These are phyloP conservation scores for Cisticola juncidis DNA, from an alignment of 2,113 vertebrate genomes.

Conservation along the genomic window DNA sequence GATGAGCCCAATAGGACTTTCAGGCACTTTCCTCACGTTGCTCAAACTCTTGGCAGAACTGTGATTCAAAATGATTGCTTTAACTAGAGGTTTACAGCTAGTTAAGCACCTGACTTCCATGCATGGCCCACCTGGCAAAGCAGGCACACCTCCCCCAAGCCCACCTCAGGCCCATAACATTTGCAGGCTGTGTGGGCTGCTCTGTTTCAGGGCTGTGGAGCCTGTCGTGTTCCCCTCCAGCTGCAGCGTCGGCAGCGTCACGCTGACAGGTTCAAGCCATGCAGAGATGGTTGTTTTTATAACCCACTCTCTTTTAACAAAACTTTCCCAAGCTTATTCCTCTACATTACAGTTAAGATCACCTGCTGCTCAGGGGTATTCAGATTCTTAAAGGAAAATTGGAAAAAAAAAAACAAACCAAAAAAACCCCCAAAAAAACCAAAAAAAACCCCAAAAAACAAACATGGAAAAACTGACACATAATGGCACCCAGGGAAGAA, in stretches of 20 bases:
- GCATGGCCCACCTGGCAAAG: constrained; percentile 5
- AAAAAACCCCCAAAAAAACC: no score
- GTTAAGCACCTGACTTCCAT: constrained; percentile 29
- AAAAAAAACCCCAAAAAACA: no score
- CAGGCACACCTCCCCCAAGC: constrained; percentile 8
- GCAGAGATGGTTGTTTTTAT: constrained; percentile 52
- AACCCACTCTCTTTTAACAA: constrained; percentile 47
- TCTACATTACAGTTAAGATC: background rate
- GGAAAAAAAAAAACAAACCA: background rate
- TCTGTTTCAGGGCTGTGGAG: background rate
- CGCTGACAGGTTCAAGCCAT: constrained; percentile 28
- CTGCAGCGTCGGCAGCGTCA: background rate
- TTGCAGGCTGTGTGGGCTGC: constrained; percentile 52
- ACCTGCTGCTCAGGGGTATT: constrained; percentile 12
- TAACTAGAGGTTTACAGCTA: background rate
- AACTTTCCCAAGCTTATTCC: constrained; percentile 57
- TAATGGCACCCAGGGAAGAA: background rate
- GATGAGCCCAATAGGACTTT: background rate
- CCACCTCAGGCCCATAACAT: background rate
- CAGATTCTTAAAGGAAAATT: background rate
- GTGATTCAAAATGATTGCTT: background rate
- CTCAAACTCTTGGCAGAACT: background rate
- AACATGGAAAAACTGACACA: background rate
- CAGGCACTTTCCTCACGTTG: background rate
- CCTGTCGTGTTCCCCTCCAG: background rate